Conservation (phyloP, 2,113 vertebrate species). For the Semnornis frantzii region DNA sequence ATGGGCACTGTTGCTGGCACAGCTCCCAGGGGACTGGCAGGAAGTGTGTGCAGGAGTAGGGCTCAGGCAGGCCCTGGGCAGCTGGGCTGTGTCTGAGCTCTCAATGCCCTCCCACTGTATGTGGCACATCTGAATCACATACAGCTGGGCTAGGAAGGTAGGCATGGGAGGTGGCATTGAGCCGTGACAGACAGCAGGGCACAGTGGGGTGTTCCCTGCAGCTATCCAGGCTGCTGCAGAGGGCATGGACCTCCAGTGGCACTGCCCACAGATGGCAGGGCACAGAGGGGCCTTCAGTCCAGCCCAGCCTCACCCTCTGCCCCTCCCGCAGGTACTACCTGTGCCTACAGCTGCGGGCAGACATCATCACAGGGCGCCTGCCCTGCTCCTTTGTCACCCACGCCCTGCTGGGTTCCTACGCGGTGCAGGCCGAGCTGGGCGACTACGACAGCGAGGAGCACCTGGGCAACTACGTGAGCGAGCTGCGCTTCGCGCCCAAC, state of each 20-base stretch:
- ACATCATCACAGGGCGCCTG: constrained; percentile 95
- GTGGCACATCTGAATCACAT: background rate
- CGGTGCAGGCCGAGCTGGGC: constrained; percentile 92
- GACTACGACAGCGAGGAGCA: constrained; percentile 94
- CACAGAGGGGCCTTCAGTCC: background rate
- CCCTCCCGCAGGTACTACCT: constrained; percentile 90
- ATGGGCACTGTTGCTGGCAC: background rate
- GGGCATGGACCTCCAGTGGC: background rate
- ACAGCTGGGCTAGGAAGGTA: background rate
- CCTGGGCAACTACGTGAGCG: constrained; percentile 87
- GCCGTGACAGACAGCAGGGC: rapidly evolving
- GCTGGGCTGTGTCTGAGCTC: too few species aligned
- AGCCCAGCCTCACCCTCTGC: background rate
- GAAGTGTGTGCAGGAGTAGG: background rate
- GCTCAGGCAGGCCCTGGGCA: background rate
- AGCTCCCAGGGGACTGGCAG: background rate
- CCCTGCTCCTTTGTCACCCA: constrained; percentile 98
- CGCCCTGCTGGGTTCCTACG: constrained; percentile 94
- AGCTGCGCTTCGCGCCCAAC: constrained; percentile 94
- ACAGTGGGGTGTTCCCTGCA: background rate
- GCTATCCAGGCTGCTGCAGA: rapidly evolving
- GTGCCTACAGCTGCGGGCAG: constrained; percentile 96
- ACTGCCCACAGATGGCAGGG: rapidly evolving
- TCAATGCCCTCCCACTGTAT: background rate
- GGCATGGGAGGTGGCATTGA: background rate